Base-by-base conservation (phyloP, 2,888 invertebrate species). In the Craniophora ligustri region DNA sequence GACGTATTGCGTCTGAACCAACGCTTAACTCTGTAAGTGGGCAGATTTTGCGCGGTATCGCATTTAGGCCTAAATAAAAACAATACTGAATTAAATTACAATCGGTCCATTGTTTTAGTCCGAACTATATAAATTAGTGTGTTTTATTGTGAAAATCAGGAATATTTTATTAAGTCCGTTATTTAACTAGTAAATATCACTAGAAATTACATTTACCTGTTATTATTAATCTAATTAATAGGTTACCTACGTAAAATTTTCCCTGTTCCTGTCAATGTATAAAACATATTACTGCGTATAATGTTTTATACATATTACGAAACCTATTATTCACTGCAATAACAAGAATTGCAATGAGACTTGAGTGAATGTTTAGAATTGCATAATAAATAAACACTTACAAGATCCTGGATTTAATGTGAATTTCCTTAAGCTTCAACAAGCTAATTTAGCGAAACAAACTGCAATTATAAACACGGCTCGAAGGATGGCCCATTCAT, bases 21-120 rank as follows among this genome's bases (percentile, higher is more conserved):
- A 76, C 86, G 87, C 86, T 90, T 89, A 87, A 87, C 85, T 85
- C 86, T 86, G 87, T 91, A 93, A 93, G 92, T 92, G 92, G 92
- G 84, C 91, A 92, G 92, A 92, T 92, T 90, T 90, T 85, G 86
- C 76, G 78, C 87, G 85, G 84, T 85, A 86, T 85, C 86, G 86
- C 85, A 86, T 88, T 91, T 91, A 91, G 91, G 91, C 92, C 92
- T 89, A 91, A 90, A 88, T 87, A 87, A 87, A 87, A 87, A 82
- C 75, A 79, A 81, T 79, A 78, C 76, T 76, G 70, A 85, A 86
- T 82, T 73, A 73, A 83, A 84, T 68, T 72, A 72, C 40, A 31
- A 58, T 55, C 64, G 47, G 47, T 53, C 44, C 49, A 55, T 50
- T 60, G 40, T 48, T 44, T 46, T 39, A 31, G 40, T 46, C 18